Evolutionary conservation across 2,113 vertebrate genomes (phyloP).

Genomic region (Perognathus longimembris): DNA sequence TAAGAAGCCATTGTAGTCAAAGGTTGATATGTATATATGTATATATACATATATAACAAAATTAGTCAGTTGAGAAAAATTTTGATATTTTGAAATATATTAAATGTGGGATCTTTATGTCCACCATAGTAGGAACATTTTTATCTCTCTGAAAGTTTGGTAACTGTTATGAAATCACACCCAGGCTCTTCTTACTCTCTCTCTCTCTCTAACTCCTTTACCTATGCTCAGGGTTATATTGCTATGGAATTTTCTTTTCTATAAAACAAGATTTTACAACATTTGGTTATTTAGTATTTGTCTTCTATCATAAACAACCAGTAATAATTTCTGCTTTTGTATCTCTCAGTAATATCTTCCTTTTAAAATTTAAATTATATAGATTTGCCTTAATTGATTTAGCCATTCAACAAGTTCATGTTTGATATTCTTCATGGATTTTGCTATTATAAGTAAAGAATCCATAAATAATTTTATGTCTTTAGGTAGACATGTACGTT

Average conservation of each 20-base stretch:
- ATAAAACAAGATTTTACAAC: not conserved
- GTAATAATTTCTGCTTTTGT: not conserved
- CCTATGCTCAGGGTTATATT: not conserved
- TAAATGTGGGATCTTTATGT: not conserved
- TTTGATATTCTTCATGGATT: not conserved
- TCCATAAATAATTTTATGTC: not conserved
- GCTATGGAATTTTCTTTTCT: not conserved
- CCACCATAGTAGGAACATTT: not conserved
- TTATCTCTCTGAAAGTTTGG: not conserved
- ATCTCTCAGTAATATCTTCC: not conserved
- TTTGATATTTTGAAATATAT: not conserved
- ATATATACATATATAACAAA: not conserved
- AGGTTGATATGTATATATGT: not conserved
- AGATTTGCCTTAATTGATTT: not conserved
- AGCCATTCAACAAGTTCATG: not conserved
- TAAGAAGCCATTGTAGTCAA: not conserved
- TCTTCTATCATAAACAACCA: not conserved
- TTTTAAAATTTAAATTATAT: not conserved
- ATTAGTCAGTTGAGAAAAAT: not conserved
- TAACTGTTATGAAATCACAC: not conserved
- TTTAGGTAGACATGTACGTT: not conserved
- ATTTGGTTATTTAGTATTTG: not conserved
- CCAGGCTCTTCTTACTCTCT: accelerated
- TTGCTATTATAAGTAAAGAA: not conserved
- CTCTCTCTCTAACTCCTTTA: accelerated